Evolutionary conservation across 2,888 invertebrate species (phyloP), one percentile per base, ranked within the genome.

Genomic region (Phortica magna): DNA sequence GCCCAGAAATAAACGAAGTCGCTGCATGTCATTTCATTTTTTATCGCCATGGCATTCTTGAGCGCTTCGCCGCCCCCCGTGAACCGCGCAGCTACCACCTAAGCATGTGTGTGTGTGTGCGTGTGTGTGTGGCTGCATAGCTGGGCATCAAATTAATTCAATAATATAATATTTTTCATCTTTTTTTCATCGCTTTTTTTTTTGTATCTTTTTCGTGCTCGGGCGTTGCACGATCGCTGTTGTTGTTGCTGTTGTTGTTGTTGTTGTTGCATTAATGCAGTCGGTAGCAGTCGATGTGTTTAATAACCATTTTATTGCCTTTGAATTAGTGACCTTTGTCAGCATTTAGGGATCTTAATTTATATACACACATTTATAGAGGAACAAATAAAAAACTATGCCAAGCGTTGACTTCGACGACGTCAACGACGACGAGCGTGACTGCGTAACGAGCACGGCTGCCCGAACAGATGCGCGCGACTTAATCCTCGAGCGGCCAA

Each of bases 271-370:
- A 74, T 68, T 75, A 68, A 75, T 68, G 74, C 74, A 75, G 74
- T 61, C 85, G 82, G 83, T 85, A 87, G 88, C 87, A 82, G 84
- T 84, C 87, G 84, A 87, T 84, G 87, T 85, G 88, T 86, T 88
- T 87, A 86, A 88, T 86, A 86, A 85, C 88, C 85, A 85, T 86
- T 86, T 88, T 86, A 86, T 86, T 86, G 84, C 88, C 87, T 78
- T 87, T 87, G 87, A 88, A 86, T 87, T 86, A 88, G 85, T 83
- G 88, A 79, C 86, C 87, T 88, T 87, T 88, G 88, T 88, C 83
- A 87, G 85, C 85, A 78, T 86, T 86, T 85, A 87, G 88, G 88
- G 86, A 86, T 86, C 87, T 86, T 85, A 88, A 86, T 73, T 73
- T 43, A 73, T 73, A 61, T 73, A 39, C 43, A 48, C 43, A 19